A percentile compares a stretch with the other conserved stretches of the same genome.
phyloP scores from a whole-genome alignment of 2,888 invertebrate species.

The Pomacea canaliculata region DNA sequence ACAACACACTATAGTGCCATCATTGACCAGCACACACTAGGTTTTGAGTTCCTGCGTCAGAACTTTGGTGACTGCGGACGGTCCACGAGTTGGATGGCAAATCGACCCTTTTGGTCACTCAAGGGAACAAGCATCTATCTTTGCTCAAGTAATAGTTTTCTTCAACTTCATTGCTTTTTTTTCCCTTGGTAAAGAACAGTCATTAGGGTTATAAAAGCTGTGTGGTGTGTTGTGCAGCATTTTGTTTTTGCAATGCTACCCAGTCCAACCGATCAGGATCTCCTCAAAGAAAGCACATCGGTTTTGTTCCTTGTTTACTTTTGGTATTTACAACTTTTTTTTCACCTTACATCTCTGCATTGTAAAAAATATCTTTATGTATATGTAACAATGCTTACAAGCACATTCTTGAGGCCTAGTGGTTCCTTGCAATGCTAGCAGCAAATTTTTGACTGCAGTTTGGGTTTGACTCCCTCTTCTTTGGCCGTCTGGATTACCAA shows the following conservation, averaged over 20 bases:
- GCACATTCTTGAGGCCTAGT: no score
- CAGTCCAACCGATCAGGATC: background rate
- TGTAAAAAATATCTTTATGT: no score
- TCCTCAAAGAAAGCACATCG: background rate
- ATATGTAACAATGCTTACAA: no score
- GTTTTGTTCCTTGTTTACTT: no score
- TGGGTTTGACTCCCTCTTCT: constrained; percentile 89
- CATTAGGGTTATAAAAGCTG: no score
- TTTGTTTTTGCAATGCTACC: background rate
- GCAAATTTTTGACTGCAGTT: constrained; percentile 75
- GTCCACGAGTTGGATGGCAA: constrained; percentile 85
- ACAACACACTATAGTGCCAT: constrained; percentile 72
- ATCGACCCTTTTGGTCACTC: constrained; percentile 91
- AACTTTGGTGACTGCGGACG: constrained; percentile 77
- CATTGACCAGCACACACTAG: constrained; percentile 73
- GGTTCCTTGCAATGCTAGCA: no score
- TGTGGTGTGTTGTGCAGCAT: no score
- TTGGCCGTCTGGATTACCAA: constrained; percentile 88
- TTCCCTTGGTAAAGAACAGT: no score
- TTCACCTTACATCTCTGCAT: no score
- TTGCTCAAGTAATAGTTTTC: constrained; percentile 67
- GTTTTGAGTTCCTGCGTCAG: constrained; percentile 71
- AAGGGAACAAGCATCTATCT: constrained; percentile 82
- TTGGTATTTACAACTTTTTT: no score
- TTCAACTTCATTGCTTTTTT: no score